Base-by-base conservation (phyloP, 1,140 invertebrate genomes). In the Eulimnadia texana region DNA sequence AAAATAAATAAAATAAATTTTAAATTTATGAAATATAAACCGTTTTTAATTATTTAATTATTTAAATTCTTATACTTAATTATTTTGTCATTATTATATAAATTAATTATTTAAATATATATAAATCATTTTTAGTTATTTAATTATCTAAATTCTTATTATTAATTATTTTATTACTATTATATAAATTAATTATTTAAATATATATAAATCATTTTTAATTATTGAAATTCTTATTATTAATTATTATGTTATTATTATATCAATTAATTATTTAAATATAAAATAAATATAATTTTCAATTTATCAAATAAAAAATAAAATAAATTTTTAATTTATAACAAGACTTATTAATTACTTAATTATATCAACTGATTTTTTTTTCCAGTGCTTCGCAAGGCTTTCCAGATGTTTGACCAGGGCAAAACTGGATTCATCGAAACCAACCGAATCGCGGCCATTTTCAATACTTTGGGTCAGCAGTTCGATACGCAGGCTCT, bases 341-440 rank as follows among this genome's bases (percentile, higher is more conserved):
- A 42, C 33, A 16, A 9, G 6, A 42, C 33, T 9, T 9, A 16
- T 42, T 42, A 9, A 6, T 42, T 42, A 42, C 33, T 42, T 9
- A 42, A 42, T n/a, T n/a, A n/a, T n/a, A n/a, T n/a, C n/a, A n/a
- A n/a, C 65, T 19, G n/a, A 25, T 29, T 52, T 10, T 22, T 50
- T 22, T 16, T 33, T 11, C 51, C 63, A 86, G 85, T 91, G 73
- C 87, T 92, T 79, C 84, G 87, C 68, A 91, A 91, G 72, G 90
- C 89, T 64, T 94, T 94, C 78, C 85, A 90, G 73, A 93, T 93
- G 90, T 93, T 93, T 68, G 91, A 94, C 73, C 90, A 88, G 64
- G 84, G 85, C 61, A 92, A 92, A 73, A 82, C 83, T 51, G 91
- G 90, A 13, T 89, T 86, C 73, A 93, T 93, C 62, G 89, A 93